Conservation (phyloP, 2,888 invertebrate genomes). For the Magallana nippona region DNA sequence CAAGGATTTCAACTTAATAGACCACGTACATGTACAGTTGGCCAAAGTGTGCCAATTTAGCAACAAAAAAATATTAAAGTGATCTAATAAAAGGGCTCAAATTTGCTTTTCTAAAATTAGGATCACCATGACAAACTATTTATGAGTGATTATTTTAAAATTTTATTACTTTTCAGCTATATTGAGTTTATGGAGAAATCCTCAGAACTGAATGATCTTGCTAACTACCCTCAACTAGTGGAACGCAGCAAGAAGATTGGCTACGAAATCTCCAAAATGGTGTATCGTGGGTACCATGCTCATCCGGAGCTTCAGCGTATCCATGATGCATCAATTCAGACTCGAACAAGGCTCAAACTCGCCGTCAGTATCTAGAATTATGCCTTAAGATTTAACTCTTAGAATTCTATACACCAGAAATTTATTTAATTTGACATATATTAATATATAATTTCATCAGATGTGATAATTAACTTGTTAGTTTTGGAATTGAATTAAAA, state of each 20-base stretch:
- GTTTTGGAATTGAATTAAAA: no score
- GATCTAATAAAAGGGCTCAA: no score
- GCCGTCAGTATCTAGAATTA: conserved; percentile 61
- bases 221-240: conserved; percentile 70
- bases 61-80: no score
- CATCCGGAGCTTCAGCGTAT: conserved; percentile 73
- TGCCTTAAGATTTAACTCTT: neutral
- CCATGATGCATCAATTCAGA: conserved; percentile 75
- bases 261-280: conserved; percentile 74
- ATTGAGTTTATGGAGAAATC: conserved; percentile 76
- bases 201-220: conserved; percentile 71
- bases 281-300: conserved; percentile 76
- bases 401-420: no score
- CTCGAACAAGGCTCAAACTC: conserved; percentile 73
- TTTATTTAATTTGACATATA: no score
- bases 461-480: no score
- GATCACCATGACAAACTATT: neutral
- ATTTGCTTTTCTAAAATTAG: no score
- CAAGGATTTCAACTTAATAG: no score
- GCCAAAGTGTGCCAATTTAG: no score
- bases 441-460: no score
- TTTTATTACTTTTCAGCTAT: conserved; percentile 64
- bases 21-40: no score
- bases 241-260: conserved; percentile 74
- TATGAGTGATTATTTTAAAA: conserved; percentile 25